phyloP scores from a whole-genome alignment of 1,140 invertebrate species.

The Elymnias hypermnestra region DNA sequence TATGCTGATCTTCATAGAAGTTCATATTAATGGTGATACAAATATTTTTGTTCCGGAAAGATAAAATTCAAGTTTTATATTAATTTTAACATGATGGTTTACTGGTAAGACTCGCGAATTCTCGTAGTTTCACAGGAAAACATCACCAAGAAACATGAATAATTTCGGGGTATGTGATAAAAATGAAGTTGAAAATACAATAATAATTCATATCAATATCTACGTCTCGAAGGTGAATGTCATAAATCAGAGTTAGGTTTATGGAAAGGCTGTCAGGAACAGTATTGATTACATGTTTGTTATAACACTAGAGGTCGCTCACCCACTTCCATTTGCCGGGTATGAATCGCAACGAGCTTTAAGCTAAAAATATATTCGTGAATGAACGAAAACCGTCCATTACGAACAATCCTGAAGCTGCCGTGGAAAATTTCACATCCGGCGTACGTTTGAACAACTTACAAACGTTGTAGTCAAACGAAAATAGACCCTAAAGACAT shows the following conservation, averaged over 20 bases:
- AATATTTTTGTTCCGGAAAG: too few relatives aligned
- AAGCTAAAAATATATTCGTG: slow-evolving; percentile 58
- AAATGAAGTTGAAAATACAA: too few relatives aligned
- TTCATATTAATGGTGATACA: too few relatives aligned
- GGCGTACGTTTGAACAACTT: slow-evolving; percentile 21
- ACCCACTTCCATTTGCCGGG: slow-evolving; percentile 43
- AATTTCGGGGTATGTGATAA: too few relatives aligned
- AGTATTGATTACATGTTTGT: slow-evolving; percentile 60
- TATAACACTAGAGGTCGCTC: slow-evolving; percentile 48
- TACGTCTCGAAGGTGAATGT: neutral
- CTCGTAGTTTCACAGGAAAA: too few relatives aligned
- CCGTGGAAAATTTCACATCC: slow-evolving; percentile 68
- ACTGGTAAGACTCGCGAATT: neutral
- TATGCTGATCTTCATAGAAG: too few relatives aligned
- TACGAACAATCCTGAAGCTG: slow-evolving; percentile 35
- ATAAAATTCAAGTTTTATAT: too few relatives aligned
- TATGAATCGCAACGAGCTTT: slow-evolving; percentile 8
- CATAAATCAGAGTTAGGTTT: slow-evolving; percentile 7
- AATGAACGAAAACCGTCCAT: slow-evolving; percentile 51
- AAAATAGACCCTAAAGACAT: slow-evolving; percentile 11
- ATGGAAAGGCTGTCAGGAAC: slow-evolving; percentile 14
- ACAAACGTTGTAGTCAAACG: neutral
- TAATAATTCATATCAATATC: neutral
- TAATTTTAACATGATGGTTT: too few relatives aligned
- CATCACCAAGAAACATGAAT: too few relatives aligned